phyloP scores from a whole-genome alignment of 1,140 invertebrate species.

The Parasteatoda tepidariorum region DNA sequence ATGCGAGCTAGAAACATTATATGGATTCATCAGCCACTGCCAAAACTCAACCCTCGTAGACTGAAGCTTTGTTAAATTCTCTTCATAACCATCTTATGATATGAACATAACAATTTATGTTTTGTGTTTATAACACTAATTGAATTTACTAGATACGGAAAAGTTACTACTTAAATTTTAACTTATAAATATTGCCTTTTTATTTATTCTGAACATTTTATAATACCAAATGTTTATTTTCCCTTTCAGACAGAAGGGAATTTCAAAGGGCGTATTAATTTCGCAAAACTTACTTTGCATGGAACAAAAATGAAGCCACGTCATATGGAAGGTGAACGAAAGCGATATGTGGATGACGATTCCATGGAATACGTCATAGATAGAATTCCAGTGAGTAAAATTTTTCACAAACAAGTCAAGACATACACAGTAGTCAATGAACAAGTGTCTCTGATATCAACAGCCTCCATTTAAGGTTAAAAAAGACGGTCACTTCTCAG shows the following conservation, averaged over 20 bases:
- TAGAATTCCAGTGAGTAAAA: constrained; percentile 43
- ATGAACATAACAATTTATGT: neutral
- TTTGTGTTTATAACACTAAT: neutral
- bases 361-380: constrained; percentile 59
- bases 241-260: constrained; percentile 29
- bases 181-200: neutral
- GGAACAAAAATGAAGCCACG: constrained; percentile 76
- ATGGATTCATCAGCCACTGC: too few species aligned
- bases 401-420: neutral
- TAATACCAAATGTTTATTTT: neutral
- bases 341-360: constrained; percentile 50
- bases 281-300: constrained; percentile 75
- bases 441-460: neutral
- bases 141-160: neutral
- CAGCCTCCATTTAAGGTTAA: too few species aligned
- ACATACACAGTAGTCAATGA: neutral
- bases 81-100: neutral
- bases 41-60: too few species aligned
- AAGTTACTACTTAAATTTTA: neutral
- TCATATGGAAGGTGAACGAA: constrained; percentile 72
- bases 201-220: neutral
- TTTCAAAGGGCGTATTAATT: constrained; percentile 71
- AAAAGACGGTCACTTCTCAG: too few species aligned
- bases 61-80: neutral
- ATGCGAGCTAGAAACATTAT: too few species aligned